Base-by-base conservation (phyloP, 2,888 invertebrate genomes). In the Arctia plantaginis region DNA sequence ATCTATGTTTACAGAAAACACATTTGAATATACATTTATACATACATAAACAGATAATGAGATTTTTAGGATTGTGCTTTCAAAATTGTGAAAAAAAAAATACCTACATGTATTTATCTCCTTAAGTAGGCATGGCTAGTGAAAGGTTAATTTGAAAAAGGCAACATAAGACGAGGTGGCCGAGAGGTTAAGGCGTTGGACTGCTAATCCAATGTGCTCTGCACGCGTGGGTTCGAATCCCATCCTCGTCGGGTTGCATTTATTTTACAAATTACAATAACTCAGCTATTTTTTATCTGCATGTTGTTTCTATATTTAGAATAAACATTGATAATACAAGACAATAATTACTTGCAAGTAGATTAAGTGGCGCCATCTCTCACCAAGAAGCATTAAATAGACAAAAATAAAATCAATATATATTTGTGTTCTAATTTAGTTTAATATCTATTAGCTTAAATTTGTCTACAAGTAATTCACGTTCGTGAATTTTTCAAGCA, bases 201-300 rank as follows among this genome's bases (percentile, higher is more conserved):
- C 97, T 97, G 97, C 97, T 97, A 97, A 97, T 97, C 97, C 97
- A 97, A 97, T 97, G 97, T 97, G 97, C 97, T 97, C 97, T 97
- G 97, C 97, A 97, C 97, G 97, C 97, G 97, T 97, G 97, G 97
- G 97, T 97, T 97, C 97, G 97, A 97, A 97, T 97, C 97, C 97
- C 97, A 97, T 97, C 97, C 97, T 97, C 97, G 97, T 97, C 97
- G 97, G 80, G 86, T 66, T 0, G 7, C 76, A 69, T 66, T 72
- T 55, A 12, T n/a, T 41, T 73, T 66, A 1, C 15, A 12, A 55
- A 55, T 12, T 12, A 55, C 2, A 55, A 51, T 23, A n/a, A 51
- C 3, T 12, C 20, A 7, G 12, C 12, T 30, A 12, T 69, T 69
- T 15, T 51, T 20, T 51, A 30, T 69, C 41, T 12, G 7, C 30